Evolutionary conservation across 2,888 invertebrate genomes (phyloP).

Genomic region (Drosophila neoperkinsi): DNA sequence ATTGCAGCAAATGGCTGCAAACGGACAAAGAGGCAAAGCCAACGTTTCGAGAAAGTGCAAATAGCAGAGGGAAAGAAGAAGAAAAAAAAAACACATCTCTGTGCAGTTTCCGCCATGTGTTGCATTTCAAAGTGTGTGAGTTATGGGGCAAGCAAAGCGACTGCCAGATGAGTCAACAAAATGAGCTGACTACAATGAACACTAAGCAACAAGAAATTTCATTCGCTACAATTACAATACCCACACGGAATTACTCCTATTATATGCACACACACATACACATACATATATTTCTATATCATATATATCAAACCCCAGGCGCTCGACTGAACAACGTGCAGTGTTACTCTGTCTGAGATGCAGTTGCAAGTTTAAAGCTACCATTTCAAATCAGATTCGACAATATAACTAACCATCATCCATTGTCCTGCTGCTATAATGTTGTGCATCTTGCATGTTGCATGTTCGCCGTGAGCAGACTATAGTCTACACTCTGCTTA

Average conservation of each 20-base stretch:
- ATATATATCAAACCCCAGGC: slow-evolving; percentile 50
- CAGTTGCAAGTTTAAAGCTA: slow-evolving; percentile 19
- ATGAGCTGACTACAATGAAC: slow-evolving; percentile 29
- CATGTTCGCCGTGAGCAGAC: neutral
- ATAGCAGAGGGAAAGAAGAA: slow-evolving; percentile 3
- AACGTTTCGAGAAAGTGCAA: slow-evolving; percentile 38
- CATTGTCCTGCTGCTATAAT: neutral
- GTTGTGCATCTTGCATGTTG: neutral
- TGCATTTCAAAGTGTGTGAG: slow-evolving; percentile 79
- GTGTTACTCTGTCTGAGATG: slow-evolving; percentile 20
- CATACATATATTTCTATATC: slow-evolving; percentile 38
- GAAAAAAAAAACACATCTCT: slow-evolving; percentile 14
- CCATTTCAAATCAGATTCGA: slow-evolving; percentile 30
- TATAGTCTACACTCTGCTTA: neutral
- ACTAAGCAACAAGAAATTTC: slow-evolving; percentile 37
- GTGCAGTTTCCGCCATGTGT: slow-evolving; percentile 68
- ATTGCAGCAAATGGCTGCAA: slow-evolving; percentile 68
- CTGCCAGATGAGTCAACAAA: slow-evolving; percentile 71
- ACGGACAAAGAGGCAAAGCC: slow-evolving; percentile 22
- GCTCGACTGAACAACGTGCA: slow-evolving; percentile 28
- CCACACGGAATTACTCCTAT: neutral
- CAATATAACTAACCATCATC: slow-evolving; percentile 29
- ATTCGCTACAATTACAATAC: slow-evolving; percentile 18
- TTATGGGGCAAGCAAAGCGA: slow-evolving; percentile 57
- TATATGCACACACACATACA: slow-evolving; percentile 30